Evolutionary conservation across 2,888 invertebrate genomes (phyloP).

Genomic region (Caenorhabditis doughertyi): DNA sequence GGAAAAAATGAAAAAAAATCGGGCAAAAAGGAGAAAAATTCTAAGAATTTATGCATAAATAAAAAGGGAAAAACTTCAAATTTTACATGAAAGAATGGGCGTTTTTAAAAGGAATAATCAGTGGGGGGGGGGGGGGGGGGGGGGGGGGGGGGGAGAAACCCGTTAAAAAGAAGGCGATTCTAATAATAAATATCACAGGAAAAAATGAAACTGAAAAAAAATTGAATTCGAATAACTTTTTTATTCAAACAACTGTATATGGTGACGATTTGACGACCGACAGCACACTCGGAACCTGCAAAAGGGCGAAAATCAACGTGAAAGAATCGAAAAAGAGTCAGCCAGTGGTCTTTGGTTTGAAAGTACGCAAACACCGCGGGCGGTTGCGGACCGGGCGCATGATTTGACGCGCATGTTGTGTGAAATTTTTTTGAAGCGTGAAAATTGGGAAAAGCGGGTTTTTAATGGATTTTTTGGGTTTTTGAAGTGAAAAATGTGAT

Average conservation of each 20-base stretch:
- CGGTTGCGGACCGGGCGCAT: constrained; percentile 5
- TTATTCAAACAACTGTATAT: constrained; percentile 25
- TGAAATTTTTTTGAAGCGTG: not conserved
- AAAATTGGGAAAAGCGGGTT: constrained; percentile 12
- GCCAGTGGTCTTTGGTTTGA: constrained; percentile 51
- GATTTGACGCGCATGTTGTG: constrained; percentile 50
- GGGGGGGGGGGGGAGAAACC: no score
- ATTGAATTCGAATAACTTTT: not conserved
- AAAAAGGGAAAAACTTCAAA: constrained; percentile 14
- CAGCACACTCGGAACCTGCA: constrained; percentile 64
- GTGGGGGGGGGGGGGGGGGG: no score
- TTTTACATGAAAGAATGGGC: constrained; percentile 27
- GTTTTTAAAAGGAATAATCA: constrained; percentile 12
- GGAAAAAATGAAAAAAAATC: not conserved
- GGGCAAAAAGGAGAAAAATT: constrained; percentile 6
- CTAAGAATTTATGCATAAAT: constrained; percentile 23
- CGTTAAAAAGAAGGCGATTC: constrained; percentile 24
- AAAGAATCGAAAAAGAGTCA: constrained; percentile 38
- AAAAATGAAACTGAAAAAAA: constrained; percentile 7
- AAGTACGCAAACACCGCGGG: constrained; percentile 27
- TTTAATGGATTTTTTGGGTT: no score
- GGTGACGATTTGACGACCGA: constrained; percentile 58
- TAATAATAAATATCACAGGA: constrained; percentile 24
- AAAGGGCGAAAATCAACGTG: constrained; percentile 54
- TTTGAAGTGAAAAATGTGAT: no score